Evolutionary conservation across 2,888 invertebrate genomes (phyloP).

Genomic region (Drymonia ruficornis): DNA sequence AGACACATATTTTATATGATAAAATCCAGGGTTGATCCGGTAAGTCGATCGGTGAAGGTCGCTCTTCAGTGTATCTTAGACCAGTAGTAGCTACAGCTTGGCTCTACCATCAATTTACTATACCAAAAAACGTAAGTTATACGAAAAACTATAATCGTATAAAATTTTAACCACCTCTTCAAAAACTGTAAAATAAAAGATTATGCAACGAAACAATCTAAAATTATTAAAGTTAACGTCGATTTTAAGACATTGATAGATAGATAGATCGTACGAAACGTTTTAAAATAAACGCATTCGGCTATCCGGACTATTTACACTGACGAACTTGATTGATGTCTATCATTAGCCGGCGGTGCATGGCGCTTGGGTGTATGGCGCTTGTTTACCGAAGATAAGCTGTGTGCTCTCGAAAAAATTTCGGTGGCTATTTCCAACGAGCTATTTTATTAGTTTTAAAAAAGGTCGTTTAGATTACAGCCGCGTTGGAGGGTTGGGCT

Average conservation of each 20-base stretch:
- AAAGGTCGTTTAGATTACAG: constrained; percentile 82
- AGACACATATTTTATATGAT: too few relatives aligned
- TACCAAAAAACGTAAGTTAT: too few relatives aligned
- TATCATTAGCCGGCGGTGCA: constrained; percentile 65
- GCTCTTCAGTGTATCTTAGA: too few relatives aligned
- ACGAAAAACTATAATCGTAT: too few relatives aligned
- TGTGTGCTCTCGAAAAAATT: constrained; percentile 67
- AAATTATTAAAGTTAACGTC: background rate
- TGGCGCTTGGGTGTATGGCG: constrained; percentile 64
- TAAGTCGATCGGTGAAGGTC: too few relatives aligned
- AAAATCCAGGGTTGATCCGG: too few relatives aligned
- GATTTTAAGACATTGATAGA: constrained; percentile 39
- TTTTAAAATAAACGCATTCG: constrained; percentile 58
- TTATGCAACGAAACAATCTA: background rate
- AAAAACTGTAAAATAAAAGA: too few relatives aligned
- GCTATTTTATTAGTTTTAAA: constrained; percentile 82
- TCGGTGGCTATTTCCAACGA: constrained; percentile 82
- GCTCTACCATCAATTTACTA: too few relatives aligned
- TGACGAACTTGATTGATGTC: constrained; percentile 69
- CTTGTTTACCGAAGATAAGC: constrained; percentile 74
- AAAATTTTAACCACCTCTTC: too few relatives aligned
- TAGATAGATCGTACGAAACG: constrained; percentile 41
- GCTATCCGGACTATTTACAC: constrained; percentile 58
- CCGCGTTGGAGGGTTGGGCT: constrained; percentile 67
- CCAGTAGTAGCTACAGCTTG: too few relatives aligned